phyloP scores from a whole-genome alignment of 2,797 vertebrate species.

The Karalla daura region DNA sequence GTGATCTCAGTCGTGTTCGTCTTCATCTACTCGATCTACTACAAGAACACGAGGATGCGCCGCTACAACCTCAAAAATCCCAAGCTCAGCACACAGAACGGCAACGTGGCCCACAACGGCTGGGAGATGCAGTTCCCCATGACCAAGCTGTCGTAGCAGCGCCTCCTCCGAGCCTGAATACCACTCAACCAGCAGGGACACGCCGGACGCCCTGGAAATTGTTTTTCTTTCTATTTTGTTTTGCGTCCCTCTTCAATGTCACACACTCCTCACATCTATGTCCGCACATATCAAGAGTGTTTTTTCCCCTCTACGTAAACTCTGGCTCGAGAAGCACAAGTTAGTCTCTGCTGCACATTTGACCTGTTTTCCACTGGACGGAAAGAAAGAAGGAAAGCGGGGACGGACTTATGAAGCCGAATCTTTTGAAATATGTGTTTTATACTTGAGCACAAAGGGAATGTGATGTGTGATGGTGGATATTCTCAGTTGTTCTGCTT shows the following conservation, averaged over 20 bases:
- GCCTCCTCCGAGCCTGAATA: slow-evolving; percentile 13
- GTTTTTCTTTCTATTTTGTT: background rate
- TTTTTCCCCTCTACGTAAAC: background rate
- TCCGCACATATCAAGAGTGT: background rate
- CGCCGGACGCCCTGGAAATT: slow-evolving; percentile 22
- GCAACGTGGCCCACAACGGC: slow-evolving; percentile 83
- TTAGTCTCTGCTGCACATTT: slow-evolving; percentile 57
- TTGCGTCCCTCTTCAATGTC: background rate
- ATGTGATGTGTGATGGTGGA: slow-evolving; percentile 27
- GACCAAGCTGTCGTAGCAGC: slow-evolving; percentile 78
- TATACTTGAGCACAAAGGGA: slow-evolving; percentile 36
- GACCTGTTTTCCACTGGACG: slow-evolving; percentile 51
- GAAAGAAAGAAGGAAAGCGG: slow-evolving; percentile 16
- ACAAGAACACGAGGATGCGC: slow-evolving; percentile 87
- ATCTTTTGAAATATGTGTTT: slow-evolving; percentile 4
- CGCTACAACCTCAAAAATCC: slow-evolving; percentile 83
- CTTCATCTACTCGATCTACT: slow-evolving; percentile 86
- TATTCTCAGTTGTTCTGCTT: slow-evolving; percentile 8
- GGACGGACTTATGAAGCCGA: background rate
- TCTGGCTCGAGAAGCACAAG: slow-evolving; percentile 25
- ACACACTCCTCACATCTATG: background rate
- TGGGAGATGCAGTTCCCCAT: slow-evolving; percentile 80
- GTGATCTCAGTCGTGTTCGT: slow-evolving; percentile 75
- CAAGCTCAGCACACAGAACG: slow-evolving; percentile 69
- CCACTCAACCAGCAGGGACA: slow-evolving; percentile 21